A percentile compares a stretch with the other conserved stretches of the same genome.
Conservation (phyloP, 2,888 invertebrate species). For the Capitulum mitella region DNA sequence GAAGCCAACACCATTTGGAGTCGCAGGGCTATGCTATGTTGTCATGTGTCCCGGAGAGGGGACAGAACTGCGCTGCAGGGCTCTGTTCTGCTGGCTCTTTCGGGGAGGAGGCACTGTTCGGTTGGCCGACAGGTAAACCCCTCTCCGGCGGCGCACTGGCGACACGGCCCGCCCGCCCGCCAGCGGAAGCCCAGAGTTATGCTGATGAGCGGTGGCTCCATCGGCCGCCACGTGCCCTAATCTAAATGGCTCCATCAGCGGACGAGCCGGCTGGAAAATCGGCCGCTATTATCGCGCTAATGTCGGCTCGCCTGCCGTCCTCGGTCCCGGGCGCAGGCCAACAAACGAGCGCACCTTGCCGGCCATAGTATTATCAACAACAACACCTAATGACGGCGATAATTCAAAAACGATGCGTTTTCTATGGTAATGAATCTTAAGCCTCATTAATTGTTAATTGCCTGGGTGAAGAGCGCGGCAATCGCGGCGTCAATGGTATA, state of each 20-base stretch:
- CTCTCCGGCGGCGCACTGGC: no score
- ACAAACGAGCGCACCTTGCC: neutral
- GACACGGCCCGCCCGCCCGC: neutral
- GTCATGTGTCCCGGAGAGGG: no score
- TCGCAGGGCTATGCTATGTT: no score
- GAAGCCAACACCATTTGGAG: no score
- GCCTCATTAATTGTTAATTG: conserved; percentile 21
- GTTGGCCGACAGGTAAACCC: no score
- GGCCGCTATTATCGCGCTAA: neutral
- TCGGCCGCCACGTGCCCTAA: conserved; percentile 1
- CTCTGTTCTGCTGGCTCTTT: no score
- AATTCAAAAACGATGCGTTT: neutral
- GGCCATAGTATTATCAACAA: neutral
- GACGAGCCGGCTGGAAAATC: neutral
- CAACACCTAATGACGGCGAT: neutral
- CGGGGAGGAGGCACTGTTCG: no score
- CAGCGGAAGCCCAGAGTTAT: neutral
- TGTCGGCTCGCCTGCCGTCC: neutral
- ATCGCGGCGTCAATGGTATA: neutral
- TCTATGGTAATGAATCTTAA: conserved; percentile 10
- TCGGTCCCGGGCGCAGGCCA: neutral
- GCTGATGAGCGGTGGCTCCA: neutral
- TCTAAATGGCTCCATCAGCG: conserved; percentile 2
- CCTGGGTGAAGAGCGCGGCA: neutral
- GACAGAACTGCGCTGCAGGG: no score